Evolutionary conservation across 2,113 vertebrate species (phyloP).

Genomic region (Myiozetetes cayanensis): DNA sequence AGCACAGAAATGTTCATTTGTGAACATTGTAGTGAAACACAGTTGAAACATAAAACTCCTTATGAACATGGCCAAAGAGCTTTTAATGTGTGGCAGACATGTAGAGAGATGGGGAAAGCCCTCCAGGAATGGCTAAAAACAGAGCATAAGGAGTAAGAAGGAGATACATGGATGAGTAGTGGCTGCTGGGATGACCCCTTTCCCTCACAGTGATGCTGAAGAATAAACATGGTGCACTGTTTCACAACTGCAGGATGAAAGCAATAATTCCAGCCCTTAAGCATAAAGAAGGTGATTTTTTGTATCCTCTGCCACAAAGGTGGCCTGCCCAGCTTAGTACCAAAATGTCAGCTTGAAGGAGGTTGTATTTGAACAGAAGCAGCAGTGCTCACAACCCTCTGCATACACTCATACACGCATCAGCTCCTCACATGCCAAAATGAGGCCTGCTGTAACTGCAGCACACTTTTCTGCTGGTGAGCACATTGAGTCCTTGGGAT

Average conservation of each 20-base stretch:
- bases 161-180: not conserved
- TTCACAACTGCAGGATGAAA: not conserved
- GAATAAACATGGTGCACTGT: not conserved
- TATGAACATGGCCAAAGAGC: not conserved
- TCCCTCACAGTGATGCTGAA: not conserved
- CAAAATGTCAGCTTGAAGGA: not conserved
- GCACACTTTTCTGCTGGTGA: not conserved
- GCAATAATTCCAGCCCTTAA: not conserved
- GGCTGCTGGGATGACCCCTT: not conserved
- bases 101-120: not conserved
- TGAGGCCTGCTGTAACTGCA: not conserved
- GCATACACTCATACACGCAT: not conserved
- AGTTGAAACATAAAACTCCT: not conserved
- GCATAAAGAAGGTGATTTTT: not conserved
- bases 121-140: not conserved
- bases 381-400: not conserved
- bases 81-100: not conserved
- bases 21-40: not conserved
- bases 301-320: not conserved
- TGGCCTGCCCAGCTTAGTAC: not conserved
- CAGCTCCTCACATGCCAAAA: not conserved
- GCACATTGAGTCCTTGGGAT: not conserved
- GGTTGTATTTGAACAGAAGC: not conserved
- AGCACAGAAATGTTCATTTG: not conserved
- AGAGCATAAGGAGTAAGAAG: not conserved